Evolutionary conservation across 2,888 invertebrate genomes (phyloP), one percentile per base, ranked within the genome.

Genomic region (Synergus gifuensis): DNA sequence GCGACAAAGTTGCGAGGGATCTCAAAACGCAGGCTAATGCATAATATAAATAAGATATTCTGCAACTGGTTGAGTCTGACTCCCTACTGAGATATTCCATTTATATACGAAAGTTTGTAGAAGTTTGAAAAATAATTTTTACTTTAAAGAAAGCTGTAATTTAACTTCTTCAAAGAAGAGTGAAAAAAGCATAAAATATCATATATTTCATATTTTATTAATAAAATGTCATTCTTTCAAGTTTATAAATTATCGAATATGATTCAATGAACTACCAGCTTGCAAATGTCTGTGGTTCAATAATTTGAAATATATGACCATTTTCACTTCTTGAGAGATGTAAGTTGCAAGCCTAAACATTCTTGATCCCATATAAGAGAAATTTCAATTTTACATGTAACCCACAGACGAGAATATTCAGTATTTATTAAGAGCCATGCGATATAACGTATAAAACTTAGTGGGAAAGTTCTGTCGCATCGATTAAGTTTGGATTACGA

Each of bases 11-110:
- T 54, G 49, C 58, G 73, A 73, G 16, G 73, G 46, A 73, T 54
- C 36, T 16, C n/a, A 4, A 73, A 54, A 36, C n/a, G 36, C 36
- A 69, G 73, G n/a, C 73, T 73, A 73, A 73, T 73, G 54, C 73
- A 73, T 54, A 73, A 54, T 54, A 73, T 73, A 73, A 73, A 73
- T 54, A 73, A 40, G 16, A 36, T 73, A 54, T 40, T 73, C 54
- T 54, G 36, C 16, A 73, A 54, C 49, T 28, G 40, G 54, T 49
- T 36, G 46, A 69, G 69, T 54, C 9, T 2, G 5, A 28, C 12
- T 66, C 18, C 18, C 66, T 12, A 42, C 14, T 62, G 62, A 14
- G 62, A 28, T 62, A 14, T 62, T 62, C 62, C 28, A 62, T 62
- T 62, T 62, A 62, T 28, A 2, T 22, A 5, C 4, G 22, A 62